phyloP scores from a whole-genome alignment of 2,113 vertebrate genomes.

The Piaya cayana region DNA sequence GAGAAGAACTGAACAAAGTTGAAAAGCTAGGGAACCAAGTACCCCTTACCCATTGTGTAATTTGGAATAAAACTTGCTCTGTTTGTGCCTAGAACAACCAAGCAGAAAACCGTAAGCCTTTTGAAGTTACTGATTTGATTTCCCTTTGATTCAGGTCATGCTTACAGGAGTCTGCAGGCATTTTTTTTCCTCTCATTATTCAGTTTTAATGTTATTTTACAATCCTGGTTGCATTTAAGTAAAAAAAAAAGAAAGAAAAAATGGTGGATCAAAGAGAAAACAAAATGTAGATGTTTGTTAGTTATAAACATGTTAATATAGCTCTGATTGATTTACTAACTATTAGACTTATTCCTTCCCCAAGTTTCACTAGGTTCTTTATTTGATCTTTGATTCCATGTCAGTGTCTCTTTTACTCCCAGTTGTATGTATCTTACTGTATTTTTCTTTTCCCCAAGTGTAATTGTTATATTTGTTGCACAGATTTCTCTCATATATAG shows the following conservation, averaged over 20 bases:
- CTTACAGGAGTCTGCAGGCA: not conserved
- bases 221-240: not conserved
- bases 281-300: not conserved
- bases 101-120: not conserved
- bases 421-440: not conserved
- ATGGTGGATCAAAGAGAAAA: not conserved
- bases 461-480: not conserved
- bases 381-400: not conserved
- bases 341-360: not conserved
- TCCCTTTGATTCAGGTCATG: not conserved
- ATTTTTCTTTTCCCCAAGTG: not conserved
- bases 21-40: not conserved
- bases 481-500: not conserved
- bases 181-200: not conserved
- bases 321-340: not conserved
- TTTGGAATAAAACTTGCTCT: not conserved
- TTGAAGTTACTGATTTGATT: conserved; percentile 6
- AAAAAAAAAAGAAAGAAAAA: not conserved
- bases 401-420: not conserved
- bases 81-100: not conserved
- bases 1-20: not conserved
- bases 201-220: not conserved
- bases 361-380: not conserved
- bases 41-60: not conserved
- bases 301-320: not conserved